Evolutionary conservation across 2,888 invertebrate species (phyloP).

Genomic region (Eupithecia centaureata): DNA sequence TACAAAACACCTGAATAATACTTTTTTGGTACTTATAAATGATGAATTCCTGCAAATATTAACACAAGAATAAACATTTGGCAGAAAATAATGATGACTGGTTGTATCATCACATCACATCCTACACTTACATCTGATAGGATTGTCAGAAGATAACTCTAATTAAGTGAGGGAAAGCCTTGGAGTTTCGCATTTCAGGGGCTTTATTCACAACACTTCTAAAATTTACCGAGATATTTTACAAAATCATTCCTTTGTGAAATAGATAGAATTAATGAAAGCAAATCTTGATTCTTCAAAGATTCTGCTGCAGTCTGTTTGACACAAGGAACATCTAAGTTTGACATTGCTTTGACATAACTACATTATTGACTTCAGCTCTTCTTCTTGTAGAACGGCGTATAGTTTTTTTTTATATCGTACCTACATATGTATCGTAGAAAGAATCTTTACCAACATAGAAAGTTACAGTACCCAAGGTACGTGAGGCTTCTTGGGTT

Average conservation of each 20-base stretch:
- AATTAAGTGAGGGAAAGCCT: slow-evolving; percentile 34
- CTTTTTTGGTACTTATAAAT: slow-evolving; percentile 47
- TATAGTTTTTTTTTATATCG: too few relatives aligned
- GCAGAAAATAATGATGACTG: not conserved
- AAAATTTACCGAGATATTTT: slow-evolving; percentile 16
- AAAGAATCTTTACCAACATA: too few relatives aligned
- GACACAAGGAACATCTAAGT: not conserved
- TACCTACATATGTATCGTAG: too few relatives aligned
- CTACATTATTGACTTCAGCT: too few relatives aligned
- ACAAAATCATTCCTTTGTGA: slow-evolving; percentile 22
- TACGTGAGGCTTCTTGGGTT: too few relatives aligned
- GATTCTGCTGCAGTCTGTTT: not conserved
- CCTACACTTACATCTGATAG: slow-evolving; percentile 33
- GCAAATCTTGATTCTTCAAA: not conserved
- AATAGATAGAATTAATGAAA: not conserved
- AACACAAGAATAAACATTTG: not conserved
- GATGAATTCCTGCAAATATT: slow-evolving; percentile 55
- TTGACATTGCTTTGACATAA: not conserved
- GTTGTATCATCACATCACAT: slow-evolving; percentile 2
- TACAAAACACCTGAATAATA: slow-evolving; percentile 54
- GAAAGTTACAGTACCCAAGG: too few relatives aligned
- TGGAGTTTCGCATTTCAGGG: slow-evolving; percentile 38
- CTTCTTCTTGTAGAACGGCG: too few relatives aligned
- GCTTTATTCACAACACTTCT: slow-evolving; percentile 22
- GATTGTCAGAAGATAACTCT: slow-evolving; percentile 46